Conservation (phyloP, 2,888 invertebrate genomes). For the Gastrophysa polygoni region DNA sequence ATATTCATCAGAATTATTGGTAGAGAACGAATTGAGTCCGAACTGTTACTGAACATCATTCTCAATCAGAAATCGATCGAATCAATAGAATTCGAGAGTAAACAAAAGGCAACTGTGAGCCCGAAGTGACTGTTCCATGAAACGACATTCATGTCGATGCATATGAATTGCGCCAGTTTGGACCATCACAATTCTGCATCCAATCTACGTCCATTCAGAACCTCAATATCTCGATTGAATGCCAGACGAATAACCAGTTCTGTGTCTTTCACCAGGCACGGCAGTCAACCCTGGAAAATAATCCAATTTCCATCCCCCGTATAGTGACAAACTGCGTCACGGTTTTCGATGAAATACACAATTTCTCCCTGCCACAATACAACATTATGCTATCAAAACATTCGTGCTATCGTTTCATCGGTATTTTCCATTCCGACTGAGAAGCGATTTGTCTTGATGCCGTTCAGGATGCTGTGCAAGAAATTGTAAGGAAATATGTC, state of each 20-base stretch:
- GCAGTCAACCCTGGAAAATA: neutral
- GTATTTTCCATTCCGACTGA: constrained; percentile 10
- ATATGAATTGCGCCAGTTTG: neutral
- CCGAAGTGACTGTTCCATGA: too few relatives aligned
- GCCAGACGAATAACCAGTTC: neutral
- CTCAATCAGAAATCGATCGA: too few relatives aligned
- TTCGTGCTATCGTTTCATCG: constrained; percentile 5
- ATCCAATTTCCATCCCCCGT: neutral
- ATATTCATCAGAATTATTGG: too few relatives aligned
- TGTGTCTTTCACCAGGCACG: neutral
- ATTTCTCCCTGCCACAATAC: constrained; percentile 1
- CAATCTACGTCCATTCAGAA: neutral
- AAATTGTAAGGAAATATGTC: neutral
- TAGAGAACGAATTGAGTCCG: too few relatives aligned
- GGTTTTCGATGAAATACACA: neutral
- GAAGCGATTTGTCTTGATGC: neutral
- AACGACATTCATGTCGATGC: too few relatives aligned
- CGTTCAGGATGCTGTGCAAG: neutral
- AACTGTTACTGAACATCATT: too few relatives aligned
- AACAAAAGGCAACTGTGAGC: too few relatives aligned
- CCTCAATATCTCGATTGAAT: neutral
- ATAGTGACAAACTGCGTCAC: neutral
- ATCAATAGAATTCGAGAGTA: too few relatives aligned
- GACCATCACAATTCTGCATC: neutral
- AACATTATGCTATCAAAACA: constrained; percentile 8